Base-by-base conservation (phyloP, 2,888 invertebrate species). In the Aporophyla lueneburgensis region DNA sequence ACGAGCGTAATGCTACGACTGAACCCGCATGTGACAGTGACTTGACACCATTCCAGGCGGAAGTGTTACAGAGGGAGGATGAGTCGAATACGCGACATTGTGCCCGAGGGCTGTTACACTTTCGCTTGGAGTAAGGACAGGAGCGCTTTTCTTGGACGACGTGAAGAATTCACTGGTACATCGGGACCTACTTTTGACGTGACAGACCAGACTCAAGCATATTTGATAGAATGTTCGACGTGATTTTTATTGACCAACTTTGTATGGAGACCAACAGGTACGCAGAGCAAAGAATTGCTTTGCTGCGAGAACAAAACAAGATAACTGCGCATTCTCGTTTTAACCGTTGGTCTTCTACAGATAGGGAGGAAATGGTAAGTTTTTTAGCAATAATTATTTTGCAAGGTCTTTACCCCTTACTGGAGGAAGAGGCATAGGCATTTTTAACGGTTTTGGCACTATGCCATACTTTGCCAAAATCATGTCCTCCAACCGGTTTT, bases 291-390 rank as follows among this genome's bases (percentile, higher is more conserved):
- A 78, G 67, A 40, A 61, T 71, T 40, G 49, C 33, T 40, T 65
- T 71, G 19, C 27, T 62, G 7, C 56, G 56, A n/a, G n/a, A 51
- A 10, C 33, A 65, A 58, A 43, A 72, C 19, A 51, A 27, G 4
- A 0, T 63, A 53, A 2, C 46, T 12, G 24, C 16, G 21, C 5
- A 61, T 40, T 71, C 67, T 3, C 33, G 62, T 12, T 62, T 68
- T n/a, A 24, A 72, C 51, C 56, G 62, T 9, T 85, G 84, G 87
- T 65, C 80, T 61, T 81, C 81, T 6, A 88, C 85, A 27, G 49
- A 86, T 63, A 67, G 83, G 21, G 70, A 82, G 43, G 87, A 87
- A 77, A 85, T 88, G 71, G 16, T 77, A 1, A 70, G 40, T 46
- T 89, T 86, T 54, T 54, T 40, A 40, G 19, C 40, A 24, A 24